Percentiles rank a stretch among this genome's conserved stretches.
phyloP scores from a whole-genome alignment of 1,140 invertebrate species.

The Bombus polaris region DNA sequence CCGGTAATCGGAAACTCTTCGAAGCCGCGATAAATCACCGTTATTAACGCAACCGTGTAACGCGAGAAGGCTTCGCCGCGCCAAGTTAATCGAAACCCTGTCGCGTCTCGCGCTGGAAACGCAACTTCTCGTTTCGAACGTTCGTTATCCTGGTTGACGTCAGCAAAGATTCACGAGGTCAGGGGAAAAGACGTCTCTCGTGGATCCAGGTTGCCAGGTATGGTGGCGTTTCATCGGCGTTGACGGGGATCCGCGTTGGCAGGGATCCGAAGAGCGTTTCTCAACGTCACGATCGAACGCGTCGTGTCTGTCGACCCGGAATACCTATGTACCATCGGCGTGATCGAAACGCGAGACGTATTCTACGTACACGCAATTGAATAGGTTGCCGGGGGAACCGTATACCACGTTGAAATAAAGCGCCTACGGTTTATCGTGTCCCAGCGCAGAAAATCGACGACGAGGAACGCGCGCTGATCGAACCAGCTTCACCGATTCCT shows the following conservation, averaged over 20 bases:
- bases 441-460: no score
- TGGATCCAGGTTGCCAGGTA: neutral
- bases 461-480: neutral
- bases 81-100: slow-evolving; percentile 9
- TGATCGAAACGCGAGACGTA: neutral
- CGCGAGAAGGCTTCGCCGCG: neutral
- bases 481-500: neutral
- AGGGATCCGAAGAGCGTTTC: slow-evolving; percentile 42
- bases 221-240: neutral
- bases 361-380: slow-evolving; percentile 6
- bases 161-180: slow-evolving; percentile 7
- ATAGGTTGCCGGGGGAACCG: neutral
- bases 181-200: neutral
- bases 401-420: neutral
- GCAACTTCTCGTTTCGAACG: neutral
- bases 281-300: slow-evolving; percentile 55
- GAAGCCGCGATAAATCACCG: slow-evolving; percentile 3
- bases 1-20: neutral
- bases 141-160: slow-evolving; percentile 7
- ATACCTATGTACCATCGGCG: slow-evolving; percentile 8
- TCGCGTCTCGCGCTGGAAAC: neutral
- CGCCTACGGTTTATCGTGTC: neutral
- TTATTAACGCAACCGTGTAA: slow-evolving; percentile 21
- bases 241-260: slow-evolving; percentile 18
- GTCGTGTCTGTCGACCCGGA: slow-evolving; percentile 38